Evolutionary conservation across 2,888 invertebrate genomes (phyloP).

Genomic region (Silvanus unidentatus): DNA sequence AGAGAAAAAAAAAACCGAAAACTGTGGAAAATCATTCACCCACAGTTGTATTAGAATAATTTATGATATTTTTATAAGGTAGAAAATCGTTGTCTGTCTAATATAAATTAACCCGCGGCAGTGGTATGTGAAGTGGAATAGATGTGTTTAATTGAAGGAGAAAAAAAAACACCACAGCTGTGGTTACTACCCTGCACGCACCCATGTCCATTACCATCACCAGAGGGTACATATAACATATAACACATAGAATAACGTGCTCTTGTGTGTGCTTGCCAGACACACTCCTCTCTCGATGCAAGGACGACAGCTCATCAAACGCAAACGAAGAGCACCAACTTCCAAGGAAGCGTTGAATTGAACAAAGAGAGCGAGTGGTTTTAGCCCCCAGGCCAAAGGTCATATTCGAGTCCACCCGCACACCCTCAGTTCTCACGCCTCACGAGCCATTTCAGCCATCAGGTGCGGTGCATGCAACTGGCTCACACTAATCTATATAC

Average conservation of each 20-base stretch:
- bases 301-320: slow-evolving; percentile 18
- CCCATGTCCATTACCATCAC: slow-evolving; percentile 24
- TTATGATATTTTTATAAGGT: neutral
- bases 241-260: slow-evolving; percentile 2
- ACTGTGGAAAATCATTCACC: too few relatives aligned
- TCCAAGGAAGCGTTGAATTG: slow-evolving; percentile 2
- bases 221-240: slow-evolving; percentile 13
- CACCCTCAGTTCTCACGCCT: slow-evolving; percentile 30
- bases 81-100: slow-evolving; percentile 9
- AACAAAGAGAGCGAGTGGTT: slow-evolving; percentile 14
- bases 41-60: too few relatives aligned
- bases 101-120: slow-evolving; percentile 26
- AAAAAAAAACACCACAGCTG: slow-evolving; percentile 27
- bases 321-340: neutral
- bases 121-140: slow-evolving; percentile 13
- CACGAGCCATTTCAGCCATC: slow-evolving; percentile 12
- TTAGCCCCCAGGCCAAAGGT: slow-evolving; percentile 25
- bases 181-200: slow-evolving; percentile 27
- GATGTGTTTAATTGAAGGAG: slow-evolving; percentile 8
- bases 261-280: slow-evolving; percentile 3
- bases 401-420: slow-evolving; percentile 28
- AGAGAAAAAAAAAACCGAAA: too few relatives aligned
- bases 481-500: too few relatives aligned
- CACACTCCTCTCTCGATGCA: slow-evolving; percentile 18
- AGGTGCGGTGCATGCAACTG: slow-evolving; percentile 17